phyloP scores from a whole-genome alignment of 2,888 invertebrate species.

The Lycophotia porphyrea region DNA sequence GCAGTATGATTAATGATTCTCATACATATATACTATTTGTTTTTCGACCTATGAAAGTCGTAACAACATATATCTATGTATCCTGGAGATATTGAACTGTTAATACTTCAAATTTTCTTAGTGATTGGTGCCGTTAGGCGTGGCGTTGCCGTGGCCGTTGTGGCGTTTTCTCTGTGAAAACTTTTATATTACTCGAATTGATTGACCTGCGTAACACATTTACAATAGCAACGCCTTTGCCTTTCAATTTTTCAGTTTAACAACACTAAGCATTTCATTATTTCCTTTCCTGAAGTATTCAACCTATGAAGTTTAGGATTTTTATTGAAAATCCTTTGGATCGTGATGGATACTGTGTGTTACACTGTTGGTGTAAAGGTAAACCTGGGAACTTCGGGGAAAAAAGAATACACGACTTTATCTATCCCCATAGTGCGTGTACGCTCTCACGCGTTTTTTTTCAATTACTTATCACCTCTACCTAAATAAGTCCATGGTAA shows the following conservation, averaged over 20 bases:
- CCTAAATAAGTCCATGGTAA: conserved; percentile 27
- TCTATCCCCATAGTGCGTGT: background rate
- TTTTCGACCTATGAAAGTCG: background rate
- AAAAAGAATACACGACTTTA: background rate
- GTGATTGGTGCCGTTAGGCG: background rate
- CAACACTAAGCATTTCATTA: background rate
- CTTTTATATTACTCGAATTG: background rate
- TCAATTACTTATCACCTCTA: conserved; percentile 30
- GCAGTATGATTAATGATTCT: conserved; percentile 17
- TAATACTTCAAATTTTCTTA: background rate
- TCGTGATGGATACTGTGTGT: background rate
- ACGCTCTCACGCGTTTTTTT: conserved; percentile 20
- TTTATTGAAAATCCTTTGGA: background rate
- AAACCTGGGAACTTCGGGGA: too few relatives aligned
- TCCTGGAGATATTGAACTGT: background rate
- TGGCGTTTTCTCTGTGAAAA: background rate
- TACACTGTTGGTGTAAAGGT: background rate
- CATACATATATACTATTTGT: background rate
- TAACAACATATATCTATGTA: background rate
- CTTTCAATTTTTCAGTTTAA: background rate
- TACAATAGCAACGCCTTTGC: background rate
- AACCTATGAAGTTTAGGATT: background rate
- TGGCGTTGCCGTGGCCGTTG: too few relatives aligned
- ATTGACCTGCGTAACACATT: background rate
- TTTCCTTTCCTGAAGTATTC: background rate